Evolutionary conservation across 2,888 invertebrate genomes (phyloP), one percentile per base, ranked within the genome.

Genomic region (Tenthredo mesomela): DNA sequence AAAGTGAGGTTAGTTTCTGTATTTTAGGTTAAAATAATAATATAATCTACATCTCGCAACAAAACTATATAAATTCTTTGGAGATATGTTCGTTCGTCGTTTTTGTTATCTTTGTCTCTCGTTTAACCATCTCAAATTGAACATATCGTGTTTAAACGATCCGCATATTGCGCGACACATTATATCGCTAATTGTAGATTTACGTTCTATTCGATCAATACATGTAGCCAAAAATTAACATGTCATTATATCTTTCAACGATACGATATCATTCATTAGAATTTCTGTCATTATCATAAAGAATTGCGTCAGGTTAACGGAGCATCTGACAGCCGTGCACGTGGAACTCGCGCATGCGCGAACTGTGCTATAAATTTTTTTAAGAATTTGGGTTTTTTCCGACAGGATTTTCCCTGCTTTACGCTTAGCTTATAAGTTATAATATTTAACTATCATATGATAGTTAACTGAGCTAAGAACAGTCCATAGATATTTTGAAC

Each of bases 261-360:
- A 73, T 43, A 5, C 12, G 15, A 18, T 37, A 43, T 10, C n/a
- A 12, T n/a, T 43, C 2, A 33, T n/a, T 21, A 9, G 0, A n/a
- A 40, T 40, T 73, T 43, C 25, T 73, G 43, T 12, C 21, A 37
- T 5, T 1, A 43, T 73, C 71, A 12, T 18, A 40, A 43, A 70
- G 5, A 33, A 78, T 78, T 80, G 58, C 80, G 61, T 80, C 80
- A 80, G 80, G 40, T 80, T 77, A 77, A 33, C 29, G 61, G n/a
- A n/a, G 18, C n/a, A 33, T 82, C 67, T 82, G 82, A 82, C 82
- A 82, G 82, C 67, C 25, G 10, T 70, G 70, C 84, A 85, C 84
- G 82, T 82, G 84, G n/a, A 54, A 25, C 54, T 85, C 43, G 40
- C 84, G 84, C 84, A 85, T 70, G 84, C 71, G 84, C 58, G 15